Evolutionary conservation across 1,140 invertebrate species (phyloP).

Genomic region (Neocloeon triangulifer): DNA sequence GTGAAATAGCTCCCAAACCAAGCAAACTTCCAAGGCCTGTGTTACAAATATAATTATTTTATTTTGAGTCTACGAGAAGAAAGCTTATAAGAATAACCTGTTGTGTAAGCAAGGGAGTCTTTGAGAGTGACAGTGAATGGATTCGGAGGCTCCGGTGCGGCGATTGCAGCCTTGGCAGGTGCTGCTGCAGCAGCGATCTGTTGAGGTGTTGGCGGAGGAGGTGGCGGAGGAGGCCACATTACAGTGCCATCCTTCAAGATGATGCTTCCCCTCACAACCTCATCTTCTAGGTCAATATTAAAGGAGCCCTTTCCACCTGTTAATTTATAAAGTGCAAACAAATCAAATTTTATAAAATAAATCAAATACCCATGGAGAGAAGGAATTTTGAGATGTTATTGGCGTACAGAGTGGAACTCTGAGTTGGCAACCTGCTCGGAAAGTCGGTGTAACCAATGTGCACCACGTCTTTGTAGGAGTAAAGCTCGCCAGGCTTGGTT

Average conservation of each 20-base stretch:
- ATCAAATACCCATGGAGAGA: constrained; percentile 39
- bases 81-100: constrained; percentile 21
- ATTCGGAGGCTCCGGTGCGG: constrained; percentile 21
- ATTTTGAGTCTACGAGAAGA: too few relatives aligned
- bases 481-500: constrained; percentile 54
- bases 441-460: constrained; percentile 74
- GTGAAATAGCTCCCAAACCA: constrained; percentile 48
- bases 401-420: constrained; percentile 65
- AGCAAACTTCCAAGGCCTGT: constrained; percentile 41
- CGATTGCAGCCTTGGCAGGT: constrained; percentile 15
- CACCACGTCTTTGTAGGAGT: constrained; percentile 50
- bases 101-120: constrained; percentile 43
- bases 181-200: constrained; percentile 20
- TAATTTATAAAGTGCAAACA: constrained; percentile 7
- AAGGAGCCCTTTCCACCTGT: constrained; percentile 49
- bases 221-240: constrained; percentile 56
- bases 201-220: constrained; percentile 21
- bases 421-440: constrained; percentile 61
- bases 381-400: constrained; percentile 82
- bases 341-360: constrained; percentile 3
- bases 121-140: constrained; percentile 32
- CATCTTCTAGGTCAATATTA: constrained; percentile 58
- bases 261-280: constrained; percentile 65
- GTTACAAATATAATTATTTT: too few relatives aligned
- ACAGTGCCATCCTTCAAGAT: constrained; percentile 48